phyloP scores from a whole-genome alignment of 2,888 invertebrate genomes.

The Rhaphigaster nebulosa region DNA sequence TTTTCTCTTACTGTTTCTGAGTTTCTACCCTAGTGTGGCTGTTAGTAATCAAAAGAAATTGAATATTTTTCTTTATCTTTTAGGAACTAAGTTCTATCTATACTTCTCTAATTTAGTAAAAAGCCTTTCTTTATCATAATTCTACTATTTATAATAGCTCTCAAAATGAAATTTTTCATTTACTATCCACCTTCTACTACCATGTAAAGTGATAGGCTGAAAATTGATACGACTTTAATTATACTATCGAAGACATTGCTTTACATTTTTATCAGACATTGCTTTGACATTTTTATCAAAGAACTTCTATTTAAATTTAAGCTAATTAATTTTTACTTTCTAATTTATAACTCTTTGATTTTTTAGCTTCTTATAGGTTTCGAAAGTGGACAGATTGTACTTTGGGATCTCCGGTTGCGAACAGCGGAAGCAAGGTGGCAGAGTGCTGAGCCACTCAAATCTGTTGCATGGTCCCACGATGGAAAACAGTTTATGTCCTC shows the following conservation, averaged over 20 bases:
- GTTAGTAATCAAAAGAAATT: not conserved
- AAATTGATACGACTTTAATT: not conserved
- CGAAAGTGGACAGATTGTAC: conserved; percentile 92
- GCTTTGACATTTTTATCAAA: not conserved
- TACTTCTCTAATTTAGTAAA: too few species aligned
- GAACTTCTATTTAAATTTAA: not conserved
- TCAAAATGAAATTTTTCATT: not conserved
- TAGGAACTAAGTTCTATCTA: not conserved
- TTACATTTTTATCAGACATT: too few species aligned
- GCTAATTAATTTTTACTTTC: not conserved
- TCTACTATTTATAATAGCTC: not conserved
- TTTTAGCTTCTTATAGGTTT: conserved; percentile 93
- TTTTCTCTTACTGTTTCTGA: not conserved
- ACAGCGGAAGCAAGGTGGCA: conserved; percentile 88
- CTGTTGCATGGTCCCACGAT: conserved; percentile 97
- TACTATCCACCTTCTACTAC: not conserved
- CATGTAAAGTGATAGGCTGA: not conserved
- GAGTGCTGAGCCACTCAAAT: conserved; percentile 83
- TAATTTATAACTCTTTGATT: conserved; percentile 33
- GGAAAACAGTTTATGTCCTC: conserved; percentile 97
- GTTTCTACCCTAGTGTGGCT: not conserved
- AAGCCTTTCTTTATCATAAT: not conserved
- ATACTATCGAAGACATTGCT: not conserved
- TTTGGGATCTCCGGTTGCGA: conserved; percentile 95
- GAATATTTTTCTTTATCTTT: not conserved